A percentile compares a stretch with the other conserved stretches of the same genome.
Conservation (phyloP, 2,797 vertebrate species). For the Enoplosus armatus region DNA sequence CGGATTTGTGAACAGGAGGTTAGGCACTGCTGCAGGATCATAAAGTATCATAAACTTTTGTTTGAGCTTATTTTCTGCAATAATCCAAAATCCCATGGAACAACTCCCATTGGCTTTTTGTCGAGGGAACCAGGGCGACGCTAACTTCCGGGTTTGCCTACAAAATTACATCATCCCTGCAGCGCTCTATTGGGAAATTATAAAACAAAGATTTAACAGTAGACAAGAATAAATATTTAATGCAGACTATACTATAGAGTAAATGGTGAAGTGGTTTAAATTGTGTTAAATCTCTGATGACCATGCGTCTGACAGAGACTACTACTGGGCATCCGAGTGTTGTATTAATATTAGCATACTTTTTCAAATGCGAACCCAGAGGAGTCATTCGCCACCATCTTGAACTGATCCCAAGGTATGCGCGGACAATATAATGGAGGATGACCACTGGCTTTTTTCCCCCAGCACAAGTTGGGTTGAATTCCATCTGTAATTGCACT, state of each 20-base stretch:
- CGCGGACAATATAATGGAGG: conserved; percentile 70
- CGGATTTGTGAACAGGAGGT: background rate
- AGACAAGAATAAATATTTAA: background rate
- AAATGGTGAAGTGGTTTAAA: background rate
- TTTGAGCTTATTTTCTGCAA: no score
- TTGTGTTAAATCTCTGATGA: background rate
- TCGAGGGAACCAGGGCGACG: no score
- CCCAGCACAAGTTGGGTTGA: conserved; percentile 42
- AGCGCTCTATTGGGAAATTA: no score
- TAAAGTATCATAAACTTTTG: no score
- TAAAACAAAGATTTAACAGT: background rate
- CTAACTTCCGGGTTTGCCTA: no score
- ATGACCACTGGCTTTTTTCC: conserved; percentile 73
- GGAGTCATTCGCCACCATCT: conserved; percentile 69
- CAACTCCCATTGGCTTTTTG: no score
- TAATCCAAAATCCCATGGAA: no score
- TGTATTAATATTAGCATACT: conserved; percentile 71
- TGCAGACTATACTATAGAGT: background rate
- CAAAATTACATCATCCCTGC: no score
- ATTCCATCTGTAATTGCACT: conserved; percentile 71
- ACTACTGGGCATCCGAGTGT: conserved; percentile 48
- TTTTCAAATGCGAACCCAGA: conserved; percentile 49
- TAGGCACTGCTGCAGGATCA: background rate
- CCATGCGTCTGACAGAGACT: background rate
- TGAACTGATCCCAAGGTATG: conserved; percentile 69